phyloP scores from a whole-genome alignment of 2,113 vertebrate species.

The Ornithorhynchus anatinus region DNA sequence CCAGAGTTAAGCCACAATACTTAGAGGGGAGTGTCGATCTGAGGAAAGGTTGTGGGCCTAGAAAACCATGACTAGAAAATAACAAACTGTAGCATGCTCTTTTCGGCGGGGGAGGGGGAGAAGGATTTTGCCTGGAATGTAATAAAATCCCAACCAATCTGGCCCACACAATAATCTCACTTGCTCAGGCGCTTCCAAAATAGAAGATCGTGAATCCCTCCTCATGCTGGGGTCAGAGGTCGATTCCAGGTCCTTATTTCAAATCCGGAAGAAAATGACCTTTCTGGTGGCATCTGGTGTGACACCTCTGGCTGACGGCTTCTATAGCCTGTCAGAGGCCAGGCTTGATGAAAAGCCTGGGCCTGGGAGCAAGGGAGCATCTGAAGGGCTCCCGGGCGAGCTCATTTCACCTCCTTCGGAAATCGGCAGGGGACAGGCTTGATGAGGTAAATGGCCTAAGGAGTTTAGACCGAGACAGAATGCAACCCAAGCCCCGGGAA shows the following conservation, averaged over 20 bases:
- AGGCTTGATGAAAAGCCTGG: neutral
- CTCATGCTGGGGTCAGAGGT: neutral
- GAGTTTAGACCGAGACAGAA: neutral
- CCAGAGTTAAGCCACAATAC: no score
- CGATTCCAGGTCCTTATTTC: neutral
- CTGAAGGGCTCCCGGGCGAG: neutral
- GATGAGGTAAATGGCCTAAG: neutral
- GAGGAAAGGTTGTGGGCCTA: neutral
- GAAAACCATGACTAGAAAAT: conserved; percentile 1
- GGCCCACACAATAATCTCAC: neutral
- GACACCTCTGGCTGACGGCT: neutral
- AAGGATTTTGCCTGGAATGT: neutral
- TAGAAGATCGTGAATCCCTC: neutral
- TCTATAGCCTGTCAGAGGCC: neutral
- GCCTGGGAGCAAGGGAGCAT: neutral
- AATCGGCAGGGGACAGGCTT: neutral
- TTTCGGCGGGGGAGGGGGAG: no score
- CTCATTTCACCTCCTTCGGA: neutral
- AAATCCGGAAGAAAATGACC: neutral
- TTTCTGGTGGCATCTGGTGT: neutral
- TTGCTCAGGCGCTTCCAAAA: neutral
- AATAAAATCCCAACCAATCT: conserved; percentile 15
- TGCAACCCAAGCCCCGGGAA: no score
- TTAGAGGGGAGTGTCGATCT: neutral
- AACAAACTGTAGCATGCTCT: no score